Evolutionary conservation across 2,113 vertebrate genomes (phyloP), one percentile per base, ranked within the genome.

Genomic region (Nannobrachium achirus): DNA sequence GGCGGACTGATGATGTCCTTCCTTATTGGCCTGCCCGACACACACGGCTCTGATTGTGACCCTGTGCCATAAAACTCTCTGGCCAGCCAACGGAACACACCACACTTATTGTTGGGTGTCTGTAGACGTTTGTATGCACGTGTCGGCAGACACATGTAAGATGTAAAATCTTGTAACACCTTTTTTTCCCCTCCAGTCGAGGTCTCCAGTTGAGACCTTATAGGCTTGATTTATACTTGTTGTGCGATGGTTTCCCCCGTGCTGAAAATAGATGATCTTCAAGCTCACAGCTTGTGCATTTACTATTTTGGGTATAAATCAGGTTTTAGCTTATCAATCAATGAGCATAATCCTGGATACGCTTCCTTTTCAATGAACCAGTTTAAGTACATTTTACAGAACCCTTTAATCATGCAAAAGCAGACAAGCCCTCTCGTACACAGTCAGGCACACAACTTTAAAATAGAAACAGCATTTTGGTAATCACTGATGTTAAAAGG

Each of bases 11-110:
- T 33, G 25, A 33, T 33, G 25, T 33, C 25, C 25, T 33, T 33
- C 25, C 3, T 33, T 33, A 33, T n/a, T 33, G 25, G 25, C 1
- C 71, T 65, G 73, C 78, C 45, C 18, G 60, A 33, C 20, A 69
- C 86, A 82, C 71, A 69, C 76, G 80, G 63, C 60, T 75, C 69
- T 73, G 65, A 73, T 86, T 91, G 88, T 82, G 73, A 76, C 69
- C 59, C 49, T 66, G 49, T 62, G 57, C 65, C 44, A 70, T 88
- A 80, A 84, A 88, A 80, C 78, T 71, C 56, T 3, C 25, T 60
- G 0, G 68, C 50, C 40, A 38, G 69, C 56, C 61, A 65, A 68
- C 42, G 84, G 77, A 81, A 84, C 83, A 83, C 76, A 77, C 40
- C 25, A 38, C 4, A 49, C 58, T 80, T 71, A 81, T 68, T 83